Base-by-base conservation (phyloP, 2,888 invertebrate species). In the Mythimna vitellina region DNA sequence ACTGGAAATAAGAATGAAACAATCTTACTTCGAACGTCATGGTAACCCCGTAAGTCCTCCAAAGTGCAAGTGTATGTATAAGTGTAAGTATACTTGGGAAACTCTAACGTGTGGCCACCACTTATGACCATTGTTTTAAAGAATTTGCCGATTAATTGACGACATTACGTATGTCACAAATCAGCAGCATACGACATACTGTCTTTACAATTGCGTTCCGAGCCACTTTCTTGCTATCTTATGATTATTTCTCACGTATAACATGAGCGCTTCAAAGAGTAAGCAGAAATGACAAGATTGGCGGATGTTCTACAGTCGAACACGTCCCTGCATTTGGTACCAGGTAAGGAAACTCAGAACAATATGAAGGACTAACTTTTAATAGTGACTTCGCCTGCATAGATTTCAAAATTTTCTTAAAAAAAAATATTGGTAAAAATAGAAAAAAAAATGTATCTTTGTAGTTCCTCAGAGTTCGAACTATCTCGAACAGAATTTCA, bases 181-280 rank as follows among this genome's bases (percentile, higher is more conserved):
- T 51, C 7, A 10, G 20, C n/a, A 20, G 14, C 62, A 25, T 17
- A 17, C 8, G 20, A 25, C 25, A 63, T 35, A 5, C 14, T 25
- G 9, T 25, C 25, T 75, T 14, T n/a, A 20, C 42, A 10, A 4
- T 7, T 14, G 32, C 20, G 3, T 8, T 17, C 46, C 29, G 29
- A 32, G 14, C 14, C 35, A 22, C 10, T 22, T 32, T 63, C 12
- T 14, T 38, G 29, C 49, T 49, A 76, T 29, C 3, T 29, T 29
- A 29, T 29, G 0, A 35, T 9, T 35, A 56, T 22, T 78, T 78
- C 69, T 57, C 84, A 83, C 76, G 60, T 69, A 51, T 38, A 51
- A 61, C 57, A 56, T 46, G 56, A 49, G 25, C n/a, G 68, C 25
- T 83, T 79, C 80, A 65, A 69, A 66, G 83, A 76, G 76, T 65